Percentiles rank a stretch among this genome's conserved stretches.
Conservation (phyloP, 2,888 invertebrate genomes). For the Neoitamus cyanurus region DNA sequence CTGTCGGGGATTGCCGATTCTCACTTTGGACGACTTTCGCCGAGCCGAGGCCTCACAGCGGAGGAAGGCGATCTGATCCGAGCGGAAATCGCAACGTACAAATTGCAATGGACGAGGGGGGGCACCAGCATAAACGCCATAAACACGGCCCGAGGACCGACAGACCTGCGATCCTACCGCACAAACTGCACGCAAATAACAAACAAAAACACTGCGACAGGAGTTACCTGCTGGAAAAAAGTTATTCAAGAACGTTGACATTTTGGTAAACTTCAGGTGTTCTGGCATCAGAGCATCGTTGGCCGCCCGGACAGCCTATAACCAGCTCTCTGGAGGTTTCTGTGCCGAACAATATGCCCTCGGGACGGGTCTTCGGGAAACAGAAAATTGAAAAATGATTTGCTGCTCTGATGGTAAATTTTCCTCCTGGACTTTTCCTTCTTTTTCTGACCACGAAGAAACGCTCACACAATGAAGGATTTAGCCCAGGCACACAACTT, state of each 20-base stretch:
- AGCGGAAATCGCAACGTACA: neutral
- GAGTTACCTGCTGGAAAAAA: slow-evolving; percentile 65
- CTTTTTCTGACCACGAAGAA: slow-evolving; percentile 26
- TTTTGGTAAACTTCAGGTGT: slow-evolving; percentile 58
- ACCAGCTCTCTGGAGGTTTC: neutral
- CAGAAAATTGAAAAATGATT: neutral
- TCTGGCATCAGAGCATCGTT: slow-evolving; percentile 35
- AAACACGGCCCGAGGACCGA: neutral
- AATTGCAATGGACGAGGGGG: neutral
- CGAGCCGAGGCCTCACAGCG: neutral
- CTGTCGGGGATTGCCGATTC: neutral
- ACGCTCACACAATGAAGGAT: slow-evolving; percentile 10
- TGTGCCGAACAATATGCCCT: neutral
- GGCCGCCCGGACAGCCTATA: neutral
- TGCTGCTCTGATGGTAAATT: slow-evolving; percentile 37
- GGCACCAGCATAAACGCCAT: neutral
- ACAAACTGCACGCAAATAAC: neutral
- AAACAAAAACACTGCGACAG: slow-evolving; percentile 32
- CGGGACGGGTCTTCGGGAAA: neutral
- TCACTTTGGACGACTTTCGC: neutral
- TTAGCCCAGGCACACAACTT: slow-evolving; percentile 15
- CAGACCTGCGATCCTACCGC: slow-evolving; percentile 2
- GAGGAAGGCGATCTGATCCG: neutral
- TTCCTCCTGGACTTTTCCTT: slow-evolving; percentile 38
- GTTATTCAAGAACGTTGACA: slow-evolving; percentile 67